Conservation (phyloP, 2,888 invertebrate genomes). For the Antheraea assamensis region DNA sequence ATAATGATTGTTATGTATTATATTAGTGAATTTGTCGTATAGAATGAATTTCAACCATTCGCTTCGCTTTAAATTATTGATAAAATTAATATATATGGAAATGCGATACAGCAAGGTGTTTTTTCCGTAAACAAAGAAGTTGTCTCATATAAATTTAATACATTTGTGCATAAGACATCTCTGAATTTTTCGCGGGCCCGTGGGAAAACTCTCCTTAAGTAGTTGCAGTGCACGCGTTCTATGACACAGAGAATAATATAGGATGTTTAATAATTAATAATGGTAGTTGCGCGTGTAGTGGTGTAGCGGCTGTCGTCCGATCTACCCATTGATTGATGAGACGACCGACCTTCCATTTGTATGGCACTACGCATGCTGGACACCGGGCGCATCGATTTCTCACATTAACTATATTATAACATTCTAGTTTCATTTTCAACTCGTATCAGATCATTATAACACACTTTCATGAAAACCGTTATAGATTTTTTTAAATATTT, state of each 20-base stretch:
- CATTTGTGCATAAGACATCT: background rate
- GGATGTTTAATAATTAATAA: background rate
- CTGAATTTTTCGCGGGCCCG: background rate
- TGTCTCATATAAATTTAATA: background rate
- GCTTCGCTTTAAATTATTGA: background rate
- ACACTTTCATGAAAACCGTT: conserved; percentile 40
- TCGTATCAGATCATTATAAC: conserved; percentile 56
- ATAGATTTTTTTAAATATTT: background rate
- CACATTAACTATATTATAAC: conserved; percentile 48
- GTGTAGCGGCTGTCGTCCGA: conserved; percentile 47
- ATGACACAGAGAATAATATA: background rate
- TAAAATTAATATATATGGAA: background rate
- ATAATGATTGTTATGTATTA: background rate
- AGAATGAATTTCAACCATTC: background rate
- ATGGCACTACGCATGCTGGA: conserved; percentile 60
- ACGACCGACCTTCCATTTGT: conserved; percentile 62
- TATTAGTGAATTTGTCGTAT: background rate
- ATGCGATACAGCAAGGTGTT: background rate
- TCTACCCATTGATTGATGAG: conserved; percentile 60
- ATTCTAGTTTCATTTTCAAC: conserved; percentile 68
- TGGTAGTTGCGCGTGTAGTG: conserved; percentile 35
- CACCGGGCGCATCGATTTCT: conserved; percentile 71
- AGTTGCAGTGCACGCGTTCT: background rate
- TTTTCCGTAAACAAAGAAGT: background rate
- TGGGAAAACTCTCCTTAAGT: background rate